Evolutionary conservation across 1,140 invertebrate species (phyloP).

Genomic region (Vanessa tameamea): DNA sequence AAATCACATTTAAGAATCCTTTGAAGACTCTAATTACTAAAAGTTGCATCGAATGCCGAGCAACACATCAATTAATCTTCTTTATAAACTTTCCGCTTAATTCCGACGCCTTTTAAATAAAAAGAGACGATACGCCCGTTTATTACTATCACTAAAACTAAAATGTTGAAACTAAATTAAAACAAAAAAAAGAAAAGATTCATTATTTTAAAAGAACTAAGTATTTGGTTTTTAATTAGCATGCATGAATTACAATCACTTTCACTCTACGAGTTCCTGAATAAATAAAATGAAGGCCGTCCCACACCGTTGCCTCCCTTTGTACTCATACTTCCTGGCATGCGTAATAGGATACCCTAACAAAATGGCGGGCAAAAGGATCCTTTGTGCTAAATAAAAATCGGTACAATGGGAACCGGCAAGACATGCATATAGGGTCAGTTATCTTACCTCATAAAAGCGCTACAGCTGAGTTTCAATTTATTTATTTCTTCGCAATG

Average conservation of each 20-base stretch:
- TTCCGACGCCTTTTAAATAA: not conserved
- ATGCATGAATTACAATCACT: slow-evolving; percentile 70
- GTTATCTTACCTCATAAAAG: slow-evolving; percentile 30
- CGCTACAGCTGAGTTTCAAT: not conserved
- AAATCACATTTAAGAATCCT: not conserved
- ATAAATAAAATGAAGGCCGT: slow-evolving; percentile 71
- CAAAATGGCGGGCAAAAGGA: slow-evolving; percentile 57
- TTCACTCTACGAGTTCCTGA: slow-evolving; percentile 56
- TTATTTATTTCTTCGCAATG: not conserved
- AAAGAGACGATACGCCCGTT: not conserved
- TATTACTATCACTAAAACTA: not conserved
- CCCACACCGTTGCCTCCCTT: slow-evolving; percentile 65
- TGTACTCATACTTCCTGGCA: slow-evolving; percentile 68
- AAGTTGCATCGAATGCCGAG: not conserved
- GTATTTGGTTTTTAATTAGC: slow-evolving; percentile 67
- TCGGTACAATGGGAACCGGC: slow-evolving; percentile 56
- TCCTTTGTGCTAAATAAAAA: slow-evolving; percentile 72
- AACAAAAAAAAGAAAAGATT: slow-evolving; percentile 10
- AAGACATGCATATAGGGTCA: slow-evolving; percentile 50
- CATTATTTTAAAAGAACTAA: slow-evolving; percentile 47
- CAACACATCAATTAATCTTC: slow-evolving; percentile 4
- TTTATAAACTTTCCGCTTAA: slow-evolving; percentile 2
- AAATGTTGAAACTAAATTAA: not conserved
- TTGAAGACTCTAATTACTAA: slow-evolving; percentile 6
- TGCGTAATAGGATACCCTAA: slow-evolving; percentile 73